A percentile compares a stretch with the other conserved stretches of the same genome.
Conservation (phyloP, 2,888 invertebrate species). For the Drosophila mimica region DNA sequence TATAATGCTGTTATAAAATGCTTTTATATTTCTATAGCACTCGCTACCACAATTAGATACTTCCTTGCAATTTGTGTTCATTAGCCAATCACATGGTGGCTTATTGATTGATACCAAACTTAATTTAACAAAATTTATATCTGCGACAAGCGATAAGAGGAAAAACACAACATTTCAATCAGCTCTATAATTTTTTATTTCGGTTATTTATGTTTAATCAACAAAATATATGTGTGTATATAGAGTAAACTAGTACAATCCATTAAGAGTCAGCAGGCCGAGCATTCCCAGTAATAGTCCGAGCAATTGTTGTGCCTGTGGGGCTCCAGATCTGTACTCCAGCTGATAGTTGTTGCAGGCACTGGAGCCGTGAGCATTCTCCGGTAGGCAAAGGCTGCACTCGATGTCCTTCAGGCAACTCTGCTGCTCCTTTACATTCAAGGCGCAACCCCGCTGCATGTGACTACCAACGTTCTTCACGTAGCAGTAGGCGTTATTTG, state of each 20-base stretch:
- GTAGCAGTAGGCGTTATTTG: slow-evolving; percentile 82
- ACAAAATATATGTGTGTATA: neutral
- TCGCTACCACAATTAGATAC: neutral
- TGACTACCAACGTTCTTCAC: slow-evolving; percentile 46
- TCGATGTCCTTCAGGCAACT: slow-evolving; percentile 62
- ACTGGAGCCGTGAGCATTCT: slow-evolving; percentile 37
- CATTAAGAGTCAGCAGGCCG: slow-evolving; percentile 37
- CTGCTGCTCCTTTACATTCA: slow-evolving; percentile 70
- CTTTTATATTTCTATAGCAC: neutral
- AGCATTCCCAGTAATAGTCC: slow-evolving; percentile 44
- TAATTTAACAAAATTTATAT: neutral
- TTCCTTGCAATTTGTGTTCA: neutral
- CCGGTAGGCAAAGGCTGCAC: slow-evolving; percentile 78
- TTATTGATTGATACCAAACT: neutral
- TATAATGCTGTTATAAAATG: neutral
- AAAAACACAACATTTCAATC: slow-evolving; percentile 3
- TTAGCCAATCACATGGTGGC: slow-evolving; percentile 9
- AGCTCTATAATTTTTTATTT: slow-evolving; percentile 11
- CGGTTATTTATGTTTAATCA: slow-evolving; percentile 21
- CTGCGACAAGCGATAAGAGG: slow-evolving; percentile 10
- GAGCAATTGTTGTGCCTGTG: slow-evolving; percentile 16
- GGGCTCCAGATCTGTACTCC: slow-evolving; percentile 35
- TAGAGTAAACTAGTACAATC: slow-evolving; percentile 24
- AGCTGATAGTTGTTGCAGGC: slow-evolving; percentile 77
- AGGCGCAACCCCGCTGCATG: slow-evolving; percentile 78